phyloP scores from a whole-genome alignment of 1,140 invertebrate species.

The Drosophila hydei region DNA sequence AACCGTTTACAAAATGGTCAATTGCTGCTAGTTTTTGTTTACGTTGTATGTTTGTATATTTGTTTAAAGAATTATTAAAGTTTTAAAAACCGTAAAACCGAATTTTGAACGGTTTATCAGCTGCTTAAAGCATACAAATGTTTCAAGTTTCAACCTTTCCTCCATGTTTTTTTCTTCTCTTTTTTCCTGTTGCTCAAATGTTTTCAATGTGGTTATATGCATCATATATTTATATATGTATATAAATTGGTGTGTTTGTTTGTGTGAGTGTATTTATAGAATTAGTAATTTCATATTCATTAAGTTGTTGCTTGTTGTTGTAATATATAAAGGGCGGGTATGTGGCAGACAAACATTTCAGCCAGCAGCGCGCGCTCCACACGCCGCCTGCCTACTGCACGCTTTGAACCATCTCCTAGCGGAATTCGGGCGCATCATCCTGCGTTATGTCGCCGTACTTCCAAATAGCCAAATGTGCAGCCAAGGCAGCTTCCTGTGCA shows the following conservation, averaged over 20 bases:
- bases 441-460: conserved; percentile 98
- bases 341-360: conserved; percentile 84
- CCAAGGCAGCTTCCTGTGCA: conserved; percentile 94
- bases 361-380: conserved; percentile 58
- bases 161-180: conserved; percentile 22
- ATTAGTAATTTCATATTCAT: conserved; percentile 81
- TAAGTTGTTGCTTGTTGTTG: conserved; percentile 77
- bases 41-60: conserved; percentile 53
- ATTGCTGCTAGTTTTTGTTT: conserved; percentile 62
- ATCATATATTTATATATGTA: conserved; percentile 44
- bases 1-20: conserved; percentile 55
- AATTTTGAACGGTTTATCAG: conserved; percentile 47
- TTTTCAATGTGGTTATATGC: conserved; percentile 70
- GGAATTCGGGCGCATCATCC: conserved; percentile 88
- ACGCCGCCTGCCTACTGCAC: conserved; percentile 68
- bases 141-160: conserved; percentile 31
- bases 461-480: conserved; percentile 95
- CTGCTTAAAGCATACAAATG: conserved; percentile 71
- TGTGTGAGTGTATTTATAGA: conserved; percentile 53
- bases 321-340: conserved; percentile 83
- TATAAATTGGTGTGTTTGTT: conserved; percentile 49
- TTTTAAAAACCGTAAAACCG: conserved; percentile 53
- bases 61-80: conserved; percentile 57
- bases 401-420: conserved; percentile 62
- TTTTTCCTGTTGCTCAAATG: conserved; percentile 52